A percentile compares a stretch with the other conserved stretches of the same genome.
Evolutionary conservation across 2,113 vertebrate species (phyloP).

Genomic region (Thunnus maccoyii): DNA sequence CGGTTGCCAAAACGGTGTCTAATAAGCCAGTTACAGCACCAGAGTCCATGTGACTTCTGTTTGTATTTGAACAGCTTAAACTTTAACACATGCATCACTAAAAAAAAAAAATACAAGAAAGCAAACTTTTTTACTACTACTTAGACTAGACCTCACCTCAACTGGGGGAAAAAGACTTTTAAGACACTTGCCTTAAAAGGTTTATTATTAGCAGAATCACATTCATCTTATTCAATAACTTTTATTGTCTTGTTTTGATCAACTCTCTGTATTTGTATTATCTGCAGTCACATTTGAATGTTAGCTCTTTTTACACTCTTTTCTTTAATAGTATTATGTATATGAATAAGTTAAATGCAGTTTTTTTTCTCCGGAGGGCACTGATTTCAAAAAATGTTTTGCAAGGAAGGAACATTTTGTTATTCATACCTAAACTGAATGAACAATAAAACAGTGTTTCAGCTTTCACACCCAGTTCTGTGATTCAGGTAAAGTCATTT

Average conservation of each 20-base stretch:
- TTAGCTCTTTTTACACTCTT: no score
- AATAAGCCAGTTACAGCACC: not conserved
- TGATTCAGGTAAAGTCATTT: conserved; percentile 35
- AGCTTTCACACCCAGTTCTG: not conserved
- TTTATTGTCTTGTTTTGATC: no score
- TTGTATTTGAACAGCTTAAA: not conserved
- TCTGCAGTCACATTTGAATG: no score
- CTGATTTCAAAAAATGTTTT: not conserved
- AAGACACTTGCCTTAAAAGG: no score
- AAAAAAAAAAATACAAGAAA: not conserved
- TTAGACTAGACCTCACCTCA: no score
- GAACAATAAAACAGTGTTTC: not conserved
- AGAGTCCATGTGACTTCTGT: not conserved
- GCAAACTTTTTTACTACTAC: not conserved
- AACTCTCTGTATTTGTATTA: no score
- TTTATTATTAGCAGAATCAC: no score
- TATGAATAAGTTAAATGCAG: no score
- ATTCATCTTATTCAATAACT: no score
- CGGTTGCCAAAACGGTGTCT: not conserved
- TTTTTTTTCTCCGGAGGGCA: not conserved
- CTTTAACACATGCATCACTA: not conserved
- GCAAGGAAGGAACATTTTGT: not conserved
- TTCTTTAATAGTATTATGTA: no score
- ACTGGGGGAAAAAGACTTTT: no score
- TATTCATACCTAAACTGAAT: not conserved